Percentiles rank a stretch among this genome's conserved stretches.
These are phyloP conservation scores for Lithophane semibrunnea DNA, from an alignment of 2,888 invertebrate species.

Conservation along the genomic window DNA sequence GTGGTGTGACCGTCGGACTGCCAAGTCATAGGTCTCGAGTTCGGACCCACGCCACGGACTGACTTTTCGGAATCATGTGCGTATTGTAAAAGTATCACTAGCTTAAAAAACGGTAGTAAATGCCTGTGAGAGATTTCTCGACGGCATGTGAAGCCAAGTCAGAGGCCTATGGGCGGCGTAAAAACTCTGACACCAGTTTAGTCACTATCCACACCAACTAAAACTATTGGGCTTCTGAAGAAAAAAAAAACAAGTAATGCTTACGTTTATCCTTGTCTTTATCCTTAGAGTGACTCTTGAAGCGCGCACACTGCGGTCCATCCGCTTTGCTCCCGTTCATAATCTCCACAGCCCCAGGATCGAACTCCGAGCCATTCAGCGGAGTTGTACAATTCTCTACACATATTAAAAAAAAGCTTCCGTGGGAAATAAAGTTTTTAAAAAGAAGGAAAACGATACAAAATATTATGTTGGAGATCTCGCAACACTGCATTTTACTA, in stretches of 20 bases:
- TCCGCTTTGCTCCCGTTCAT: slow-evolving; percentile 79
- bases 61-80: too few species aligned
- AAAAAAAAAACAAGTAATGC: background rate
- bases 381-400: slow-evolving; percentile 83
- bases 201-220: too few species aligned
- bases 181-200: too few species aligned
- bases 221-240: too few species aligned
- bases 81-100: too few species aligned
- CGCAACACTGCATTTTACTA: slow-evolving; percentile 18
- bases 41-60: too few species aligned
- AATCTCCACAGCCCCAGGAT: slow-evolving; percentile 82
- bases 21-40: too few species aligned
- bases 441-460: background rate
- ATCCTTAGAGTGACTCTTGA: slow-evolving; percentile 86
- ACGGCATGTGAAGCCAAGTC: too few species aligned
- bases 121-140: too few species aligned
- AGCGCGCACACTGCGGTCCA: slow-evolving; percentile 79
- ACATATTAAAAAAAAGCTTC: slow-evolving; percentile 48
- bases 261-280: slow-evolving; percentile 84
- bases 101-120: too few species aligned
- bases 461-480: slow-evolving; percentile 11
- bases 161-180: too few species aligned
- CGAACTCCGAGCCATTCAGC: slow-evolving; percentile 75
- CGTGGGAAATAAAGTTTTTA: background rate
- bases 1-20: too few species aligned